Percentiles rank a stretch among this genome's conserved stretches.
Evolutionary conservation across 2,113 vertebrate species (phyloP).

Genomic region (Chunga burmeisteri): DNA sequence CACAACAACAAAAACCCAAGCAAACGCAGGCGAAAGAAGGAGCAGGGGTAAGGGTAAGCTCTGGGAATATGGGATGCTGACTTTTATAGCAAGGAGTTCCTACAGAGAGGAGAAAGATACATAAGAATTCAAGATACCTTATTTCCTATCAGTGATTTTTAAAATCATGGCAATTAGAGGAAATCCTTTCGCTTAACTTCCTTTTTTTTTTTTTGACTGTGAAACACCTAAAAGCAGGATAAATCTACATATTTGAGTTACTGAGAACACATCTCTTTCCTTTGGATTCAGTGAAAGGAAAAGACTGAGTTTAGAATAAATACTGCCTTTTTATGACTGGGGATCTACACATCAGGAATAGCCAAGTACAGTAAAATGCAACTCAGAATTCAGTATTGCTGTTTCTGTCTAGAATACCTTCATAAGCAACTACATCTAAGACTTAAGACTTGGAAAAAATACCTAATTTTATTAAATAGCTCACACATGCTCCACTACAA

Average conservation of each 20-base stretch:
- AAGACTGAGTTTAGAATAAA: background rate
- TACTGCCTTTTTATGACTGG: background rate
- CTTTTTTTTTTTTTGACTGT: background rate
- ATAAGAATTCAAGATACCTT: background rate
- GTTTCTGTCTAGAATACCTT: background rate
- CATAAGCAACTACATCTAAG: background rate
- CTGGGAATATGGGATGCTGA: background rate
- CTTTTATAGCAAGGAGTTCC: background rate
- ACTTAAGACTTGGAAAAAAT: background rate
- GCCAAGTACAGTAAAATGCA: background rate
- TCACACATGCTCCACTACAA: background rate
- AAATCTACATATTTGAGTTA: background rate
- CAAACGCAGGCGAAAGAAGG: background rate
- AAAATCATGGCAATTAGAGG: background rate
- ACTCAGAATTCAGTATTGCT: background rate
- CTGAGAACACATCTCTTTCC: background rate
- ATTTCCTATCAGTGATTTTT: background rate
- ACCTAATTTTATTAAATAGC: background rate
- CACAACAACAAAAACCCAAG: background rate
- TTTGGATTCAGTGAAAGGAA: background rate
- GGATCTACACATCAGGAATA: background rate
- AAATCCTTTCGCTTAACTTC: background rate
- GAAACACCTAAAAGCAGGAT: background rate
- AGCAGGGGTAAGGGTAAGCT: background rate
- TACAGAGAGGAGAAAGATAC: background rate